Evolutionary conservation across 1,140 invertebrate species (phyloP).

Genomic region (Saxidomus purpurata): DNA sequence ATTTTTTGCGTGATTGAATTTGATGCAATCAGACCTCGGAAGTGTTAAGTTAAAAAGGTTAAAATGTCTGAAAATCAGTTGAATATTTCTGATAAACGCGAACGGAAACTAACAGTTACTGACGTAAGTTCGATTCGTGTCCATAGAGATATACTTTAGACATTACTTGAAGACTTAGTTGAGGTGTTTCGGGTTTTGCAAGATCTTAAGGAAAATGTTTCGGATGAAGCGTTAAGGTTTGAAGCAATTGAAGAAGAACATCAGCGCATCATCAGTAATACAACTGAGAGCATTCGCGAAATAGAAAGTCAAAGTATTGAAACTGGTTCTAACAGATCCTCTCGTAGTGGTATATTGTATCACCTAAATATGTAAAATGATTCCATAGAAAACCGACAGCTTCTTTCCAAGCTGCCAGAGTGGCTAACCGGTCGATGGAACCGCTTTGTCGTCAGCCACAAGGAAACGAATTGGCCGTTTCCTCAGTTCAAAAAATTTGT

Average conservation of each 20-base stretch:
- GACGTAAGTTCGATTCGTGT: background rate
- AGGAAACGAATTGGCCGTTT: background rate
- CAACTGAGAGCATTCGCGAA: background rate
- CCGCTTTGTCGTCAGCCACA: constrained; percentile 24
- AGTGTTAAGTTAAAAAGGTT: background rate
- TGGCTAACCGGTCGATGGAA: constrained; percentile 71
- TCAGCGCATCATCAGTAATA: background rate
- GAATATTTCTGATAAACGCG: background rate
- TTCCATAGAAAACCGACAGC: background rate
- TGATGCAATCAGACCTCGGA: no score
- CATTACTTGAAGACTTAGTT: background rate
- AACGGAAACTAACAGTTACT: background rate
- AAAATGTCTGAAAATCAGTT: constrained; percentile 5
- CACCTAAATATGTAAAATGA: background rate
- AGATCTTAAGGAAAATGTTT: background rate
- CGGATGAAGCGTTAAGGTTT: background rate
- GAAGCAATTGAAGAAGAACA: background rate
- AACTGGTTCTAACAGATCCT: background rate
- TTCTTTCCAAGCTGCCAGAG: constrained; percentile 66
- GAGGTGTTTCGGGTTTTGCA: background rate
- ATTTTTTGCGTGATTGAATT: background rate
- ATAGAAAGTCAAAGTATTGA: background rate
- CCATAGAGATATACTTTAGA: background rate
- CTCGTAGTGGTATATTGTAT: background rate
- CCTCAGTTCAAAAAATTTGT: constrained; percentile 47